A percentile compares a stretch with the other conserved stretches of the same genome.
Conservation (phyloP, 1,140 invertebrate species). For the Calephelis nemesis region DNA sequence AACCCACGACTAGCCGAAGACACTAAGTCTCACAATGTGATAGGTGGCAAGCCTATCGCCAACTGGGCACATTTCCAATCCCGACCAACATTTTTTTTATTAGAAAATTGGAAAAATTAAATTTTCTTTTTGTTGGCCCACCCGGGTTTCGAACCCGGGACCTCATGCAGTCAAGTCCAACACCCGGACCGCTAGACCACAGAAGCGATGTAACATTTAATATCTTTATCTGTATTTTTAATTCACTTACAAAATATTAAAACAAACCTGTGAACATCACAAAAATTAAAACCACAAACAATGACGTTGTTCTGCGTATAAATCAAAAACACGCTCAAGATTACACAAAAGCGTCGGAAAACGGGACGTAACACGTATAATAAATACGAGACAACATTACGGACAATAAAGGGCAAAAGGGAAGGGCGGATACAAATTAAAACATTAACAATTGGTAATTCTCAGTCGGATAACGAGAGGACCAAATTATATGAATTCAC, state of each 20-base stretch:
- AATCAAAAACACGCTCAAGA: constrained; percentile 8
- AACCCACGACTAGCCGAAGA: no score
- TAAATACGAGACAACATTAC: constrained; percentile 18
- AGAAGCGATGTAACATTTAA: no score
- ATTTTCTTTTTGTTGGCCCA: no score
- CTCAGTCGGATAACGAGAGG: constrained; percentile 62
- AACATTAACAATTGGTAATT: constrained; percentile 76
- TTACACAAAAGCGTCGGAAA: constrained; percentile 16
- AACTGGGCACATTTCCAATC: no score
- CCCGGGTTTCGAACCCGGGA: no score
- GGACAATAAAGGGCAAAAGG: constrained; percentile 19
- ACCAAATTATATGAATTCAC: constrained; percentile 58
- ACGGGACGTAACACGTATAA: constrained; percentile 9
- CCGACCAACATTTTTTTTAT: no score
- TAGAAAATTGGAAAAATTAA: no score
- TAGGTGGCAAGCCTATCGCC: no score
- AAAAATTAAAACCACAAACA: background rate
- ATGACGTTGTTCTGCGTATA: constrained; percentile 10
- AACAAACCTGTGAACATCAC: background rate
- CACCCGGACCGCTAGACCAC: no score
- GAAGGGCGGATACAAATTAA: constrained; percentile 66
- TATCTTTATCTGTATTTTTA: no score
- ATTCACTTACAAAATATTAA: background rate
- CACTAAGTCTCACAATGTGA: no score
- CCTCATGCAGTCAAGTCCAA: no score